phyloP scores from a whole-genome alignment of 2,888 invertebrate genomes.

The Myopa testacea region DNA sequence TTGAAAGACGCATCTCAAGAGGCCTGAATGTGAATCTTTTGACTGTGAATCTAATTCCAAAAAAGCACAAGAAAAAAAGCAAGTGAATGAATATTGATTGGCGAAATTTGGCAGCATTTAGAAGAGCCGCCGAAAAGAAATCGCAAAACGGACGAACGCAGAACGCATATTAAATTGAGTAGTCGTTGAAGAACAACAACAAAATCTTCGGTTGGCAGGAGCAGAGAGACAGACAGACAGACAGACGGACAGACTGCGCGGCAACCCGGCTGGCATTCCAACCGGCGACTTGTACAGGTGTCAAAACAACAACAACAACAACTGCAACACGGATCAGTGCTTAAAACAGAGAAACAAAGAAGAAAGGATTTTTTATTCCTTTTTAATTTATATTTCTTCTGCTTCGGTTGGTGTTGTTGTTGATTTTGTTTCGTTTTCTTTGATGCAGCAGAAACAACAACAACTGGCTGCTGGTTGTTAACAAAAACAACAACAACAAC shows the following conservation, averaged over 20 bases:
- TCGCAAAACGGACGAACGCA: slow-evolving; percentile 1
- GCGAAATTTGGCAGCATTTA: slow-evolving; percentile 5
- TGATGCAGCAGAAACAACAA: slow-evolving; percentile 45
- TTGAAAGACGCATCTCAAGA: no score
- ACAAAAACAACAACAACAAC: slow-evolving; percentile 46
- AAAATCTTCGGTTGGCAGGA: slow-evolving; percentile 9
- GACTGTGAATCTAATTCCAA: no score
- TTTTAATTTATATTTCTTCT: not conserved
- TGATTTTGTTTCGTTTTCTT: not conserved
- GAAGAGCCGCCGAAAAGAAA: not conserved
- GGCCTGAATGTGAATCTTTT: no score
- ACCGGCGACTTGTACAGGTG: slow-evolving; percentile 12
- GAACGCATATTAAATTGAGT: slow-evolving; percentile 32
- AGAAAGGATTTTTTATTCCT: slow-evolving; percentile 37
- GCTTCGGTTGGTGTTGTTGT: not conserved
- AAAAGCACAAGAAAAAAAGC: no score
- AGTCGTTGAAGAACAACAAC: slow-evolving; percentile 34
- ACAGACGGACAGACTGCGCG: slow-evolving; percentile 14
- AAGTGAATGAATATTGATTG: no score
- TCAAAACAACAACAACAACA: slow-evolving; percentile 28
- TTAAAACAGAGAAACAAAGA: not conserved
- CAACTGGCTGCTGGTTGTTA: slow-evolving; percentile 27
- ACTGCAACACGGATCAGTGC: slow-evolving; percentile 1
- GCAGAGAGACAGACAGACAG: not conserved
- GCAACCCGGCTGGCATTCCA: slow-evolving; percentile 10